Base-by-base conservation (phyloP, 2,113 vertebrate genomes). In the Perccottus glenii region DNA sequence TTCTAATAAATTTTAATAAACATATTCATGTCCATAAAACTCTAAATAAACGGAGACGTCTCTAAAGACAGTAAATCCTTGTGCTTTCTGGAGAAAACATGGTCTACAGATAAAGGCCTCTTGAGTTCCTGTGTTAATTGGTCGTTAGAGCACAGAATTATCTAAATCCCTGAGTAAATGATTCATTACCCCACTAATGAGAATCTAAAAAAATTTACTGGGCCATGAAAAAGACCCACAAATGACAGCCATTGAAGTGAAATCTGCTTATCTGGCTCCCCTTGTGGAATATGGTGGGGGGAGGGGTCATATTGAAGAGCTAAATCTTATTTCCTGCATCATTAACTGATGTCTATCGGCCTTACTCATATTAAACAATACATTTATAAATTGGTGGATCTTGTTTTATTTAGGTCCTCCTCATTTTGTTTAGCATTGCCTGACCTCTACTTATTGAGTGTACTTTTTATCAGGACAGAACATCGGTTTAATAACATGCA, bases 161-260 rank as follows among this genome's bases (percentile, higher is more conserved):
- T 80, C 74, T 64, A 74, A 86, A 88, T 85, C 87, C 78, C 55
- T 12, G n/a, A 67, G 71, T 79, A 79, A 87, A 86, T 77, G 71
- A 84, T 71, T 86, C 77, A 86, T 84, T 85, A 75, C 76, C 73
- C 61, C 63, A 60, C 67, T 81, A 80, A 86, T 80, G 67, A 75
- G 75, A 76, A 60, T 56, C 60, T 71, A 78, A 72, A 70, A 77
- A 50, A 56, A 74, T 55, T 61, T 64, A 59, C 61, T 52, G 67
- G 63, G 53, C 68, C 53, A 71, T 74, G 49, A 79, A 86, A 66
- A 71, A 74, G 66, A 74, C 38, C 16, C 70, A 74, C 57, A 80
- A 82, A 78, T 70, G 72, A 81, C 74, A 76, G 73, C 27, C 44
- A 64, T 64, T 63, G 64, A 78, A 78, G 70, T 72, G 46, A 80